Evolutionary conservation across 2,797 vertebrate species (phyloP), one percentile per base, ranked within the genome.

Genomic region (Lacerta agilis): DNA sequence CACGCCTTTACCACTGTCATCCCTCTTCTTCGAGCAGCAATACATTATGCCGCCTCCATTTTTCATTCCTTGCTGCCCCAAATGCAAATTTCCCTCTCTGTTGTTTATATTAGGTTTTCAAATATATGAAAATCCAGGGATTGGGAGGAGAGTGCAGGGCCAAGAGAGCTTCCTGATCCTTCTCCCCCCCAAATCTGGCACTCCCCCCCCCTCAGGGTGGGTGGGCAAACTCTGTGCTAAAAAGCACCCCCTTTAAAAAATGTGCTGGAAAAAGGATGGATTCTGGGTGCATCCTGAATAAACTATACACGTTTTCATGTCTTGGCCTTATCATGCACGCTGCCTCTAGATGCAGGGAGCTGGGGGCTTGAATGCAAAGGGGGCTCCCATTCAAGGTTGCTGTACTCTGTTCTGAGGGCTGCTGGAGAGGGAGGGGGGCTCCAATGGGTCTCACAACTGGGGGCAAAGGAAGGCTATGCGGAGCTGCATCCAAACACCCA

Each of bases 91-190:
- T 96, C 90, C 91, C 45, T 88, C 96, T 97, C 97, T 95, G 95
- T 97, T 97, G 97, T 97, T 97, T 97, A 97, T 97, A 97, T 97
- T 97, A 97, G 97, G 96, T 97, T 98, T 97, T 97, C 96, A 97
- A 97, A 97, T 97, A 96, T 97, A 97, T 97, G 97, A 96, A 97
- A 97, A 98, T 97, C 97, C 96, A 95, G 96, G 95, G 96, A 96
- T 96, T 96, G 95, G 95, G 95, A 97, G 96, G 97, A 96, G 97
- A 97, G 97, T 97, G 97, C 97, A 97, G 95, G 97, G 96, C 96
- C 96, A 93, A 91, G 83, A 96, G 95, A 90, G 85, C 93, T 95
- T 55, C 94, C 93, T 93, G 91, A 97, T 96, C 96, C 95, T 96
- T 97, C 96, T 97, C 95, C 93, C 88, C 95, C 92, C 93, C 87